phyloP scores from a whole-genome alignment of 2,888 invertebrate species.

The Apocheima hispidaria region DNA sequence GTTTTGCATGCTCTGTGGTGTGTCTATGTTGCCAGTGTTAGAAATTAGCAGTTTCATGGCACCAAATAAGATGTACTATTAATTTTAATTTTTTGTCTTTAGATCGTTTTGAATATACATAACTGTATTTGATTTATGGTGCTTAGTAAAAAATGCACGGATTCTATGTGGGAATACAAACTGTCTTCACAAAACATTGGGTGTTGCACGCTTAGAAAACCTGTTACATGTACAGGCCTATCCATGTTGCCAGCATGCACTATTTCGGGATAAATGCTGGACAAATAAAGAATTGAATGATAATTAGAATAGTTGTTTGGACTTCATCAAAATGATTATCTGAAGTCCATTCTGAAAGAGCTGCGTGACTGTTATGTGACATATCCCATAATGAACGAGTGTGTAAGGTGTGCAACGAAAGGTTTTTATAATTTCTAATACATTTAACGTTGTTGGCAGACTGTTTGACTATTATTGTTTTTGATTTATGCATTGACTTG shows the following conservation, averaged over 20 bases:
- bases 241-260: conserved; percentile 73
- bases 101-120: conserved; percentile 1
- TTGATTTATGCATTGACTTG: neutral
- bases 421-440: conserved; percentile 29
- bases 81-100: conserved; percentile 1
- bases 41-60: neutral
- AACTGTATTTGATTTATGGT: conserved; percentile 1
- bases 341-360: neutral
- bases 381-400: neutral
- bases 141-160: conserved; percentile 63
- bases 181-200: conserved; percentile 63
- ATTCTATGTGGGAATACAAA: conserved; percentile 56
- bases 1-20: conserved; percentile 44
- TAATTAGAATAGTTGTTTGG: conserved; percentile 17
- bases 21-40: conserved; percentile 33
- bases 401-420: conserved; percentile 12
- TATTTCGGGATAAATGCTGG: conserved; percentile 68
- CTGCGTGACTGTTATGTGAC: neutral
- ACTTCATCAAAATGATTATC: neutral
- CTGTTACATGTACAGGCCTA: conserved; percentile 59
- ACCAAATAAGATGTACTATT: neutral
- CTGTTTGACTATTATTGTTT: too few species aligned
- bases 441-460: conserved; percentile 29
- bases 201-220: conserved; percentile 78
- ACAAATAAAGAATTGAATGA: conserved; percentile 48